A percentile compares a stretch with the other conserved stretches of the same genome.
Conservation (phyloP, 2,113 vertebrate genomes). For the Phaethon lepturus region DNA sequence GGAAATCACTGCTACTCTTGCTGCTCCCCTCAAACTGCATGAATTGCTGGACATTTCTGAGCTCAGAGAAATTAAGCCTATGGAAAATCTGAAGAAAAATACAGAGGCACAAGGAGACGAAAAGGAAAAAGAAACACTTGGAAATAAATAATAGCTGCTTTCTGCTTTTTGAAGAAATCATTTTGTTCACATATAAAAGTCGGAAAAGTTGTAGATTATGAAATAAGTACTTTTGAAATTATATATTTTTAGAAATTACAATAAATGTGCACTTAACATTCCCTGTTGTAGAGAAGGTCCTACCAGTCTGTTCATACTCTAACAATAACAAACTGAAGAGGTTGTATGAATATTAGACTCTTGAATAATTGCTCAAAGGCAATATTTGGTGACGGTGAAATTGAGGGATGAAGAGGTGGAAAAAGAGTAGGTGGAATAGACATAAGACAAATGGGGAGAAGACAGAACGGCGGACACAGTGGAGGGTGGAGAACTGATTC, state of each 20-base stretch:
- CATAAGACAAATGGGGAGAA: not conserved
- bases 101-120: not conserved
- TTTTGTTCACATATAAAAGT: not conserved
- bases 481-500: conserved; percentile 3
- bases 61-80: not conserved
- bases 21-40: not conserved
- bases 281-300: not conserved
- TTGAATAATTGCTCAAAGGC: not conserved
- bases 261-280: not conserved
- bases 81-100: not conserved
- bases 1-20: not conserved
- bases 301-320: not conserved
- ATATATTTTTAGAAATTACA: not conserved
- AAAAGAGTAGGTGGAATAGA: conserved; percentile 10
- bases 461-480: not conserved
- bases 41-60: not conserved
- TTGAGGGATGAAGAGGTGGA: not conserved
- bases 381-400: not conserved
- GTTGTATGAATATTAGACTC: not conserved
- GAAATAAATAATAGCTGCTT: not conserved
- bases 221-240: not conserved
- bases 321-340: not conserved
- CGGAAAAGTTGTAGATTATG: not conserved
- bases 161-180: not conserved
- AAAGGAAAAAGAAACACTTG: not conserved